These are phyloP conservation scores for Brienomyrus longianalis DNA, from an alignment of 2,113 vertebrate species.

Conservation along the genomic window DNA sequence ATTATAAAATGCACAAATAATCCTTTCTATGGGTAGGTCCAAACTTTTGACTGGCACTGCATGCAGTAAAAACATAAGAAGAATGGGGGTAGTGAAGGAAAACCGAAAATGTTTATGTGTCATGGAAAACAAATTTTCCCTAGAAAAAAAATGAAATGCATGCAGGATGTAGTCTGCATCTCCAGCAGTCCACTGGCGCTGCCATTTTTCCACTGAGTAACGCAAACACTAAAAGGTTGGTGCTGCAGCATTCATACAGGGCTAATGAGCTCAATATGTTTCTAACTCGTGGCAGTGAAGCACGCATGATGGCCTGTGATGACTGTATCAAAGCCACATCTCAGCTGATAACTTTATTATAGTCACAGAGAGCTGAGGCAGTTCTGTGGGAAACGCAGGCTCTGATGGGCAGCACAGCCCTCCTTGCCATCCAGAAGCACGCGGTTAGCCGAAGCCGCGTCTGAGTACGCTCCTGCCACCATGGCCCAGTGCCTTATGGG, in stretches of 20 bases:
- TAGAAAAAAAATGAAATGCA: neutral
- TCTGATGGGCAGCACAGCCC: neutral
- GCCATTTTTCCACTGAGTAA: neutral
- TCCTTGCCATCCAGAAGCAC: neutral
- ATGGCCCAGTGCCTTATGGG: neutral
- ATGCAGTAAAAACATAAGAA: neutral
- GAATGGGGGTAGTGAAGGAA: neutral
- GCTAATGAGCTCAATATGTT: neutral
- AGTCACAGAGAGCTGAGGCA: neutral
- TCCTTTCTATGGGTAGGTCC: neutral
- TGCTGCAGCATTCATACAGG: neutral
- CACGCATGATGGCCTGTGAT: neutral
- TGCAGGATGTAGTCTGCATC: neutral
- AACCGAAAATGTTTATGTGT: neutral
- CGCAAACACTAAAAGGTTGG: neutral
- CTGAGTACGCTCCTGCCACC: too few species aligned
- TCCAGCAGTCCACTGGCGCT: neutral
- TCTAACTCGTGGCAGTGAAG: neutral
- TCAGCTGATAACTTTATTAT: neutral
- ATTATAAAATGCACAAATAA: neutral
- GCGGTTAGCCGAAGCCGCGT: neutral
- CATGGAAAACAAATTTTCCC: neutral
- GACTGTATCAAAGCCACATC: neutral
- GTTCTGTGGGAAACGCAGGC: neutral
- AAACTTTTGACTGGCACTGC: neutral